Conservation (phyloP, 2,888 invertebrate genomes). For the Dorcus parallelipipedus region DNA sequence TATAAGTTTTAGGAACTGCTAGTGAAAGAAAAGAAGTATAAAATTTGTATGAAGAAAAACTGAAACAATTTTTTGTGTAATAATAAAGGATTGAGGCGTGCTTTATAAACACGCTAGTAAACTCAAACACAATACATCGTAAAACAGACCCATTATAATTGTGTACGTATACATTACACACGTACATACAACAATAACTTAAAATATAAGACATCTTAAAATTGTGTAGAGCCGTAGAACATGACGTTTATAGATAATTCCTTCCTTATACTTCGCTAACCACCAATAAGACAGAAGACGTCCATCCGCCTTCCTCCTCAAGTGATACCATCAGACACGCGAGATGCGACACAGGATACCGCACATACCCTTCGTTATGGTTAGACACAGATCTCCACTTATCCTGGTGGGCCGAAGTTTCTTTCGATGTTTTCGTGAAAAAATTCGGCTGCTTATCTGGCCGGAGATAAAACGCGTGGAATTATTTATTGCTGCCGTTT, state of each 20-base stretch:
- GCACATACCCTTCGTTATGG: slow-evolving; percentile 14
- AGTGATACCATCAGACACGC: background rate
- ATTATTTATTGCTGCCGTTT: no score
- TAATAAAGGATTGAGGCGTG: no score
- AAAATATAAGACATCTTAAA: background rate
- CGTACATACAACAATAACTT: background rate
- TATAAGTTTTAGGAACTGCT: no score
- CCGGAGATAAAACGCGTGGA: no score
- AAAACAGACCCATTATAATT: background rate
- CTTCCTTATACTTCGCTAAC: background rate
- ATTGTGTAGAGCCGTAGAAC: background rate
- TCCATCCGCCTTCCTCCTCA: background rate
- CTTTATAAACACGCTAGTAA: no score
- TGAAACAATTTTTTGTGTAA: no score
- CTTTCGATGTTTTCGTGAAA: no score
- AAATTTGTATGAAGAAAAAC: no score
- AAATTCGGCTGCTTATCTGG: no score
- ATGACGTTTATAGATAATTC: slow-evolving; percentile 2
- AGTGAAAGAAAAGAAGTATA: no score
- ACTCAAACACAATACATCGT: background rate
- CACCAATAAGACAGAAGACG: background rate
- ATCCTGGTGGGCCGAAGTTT: slow-evolving; percentile 14
- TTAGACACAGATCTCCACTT: slow-evolving; percentile 28
- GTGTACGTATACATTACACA: background rate
- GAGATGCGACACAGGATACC: background rate